A percentile compares a stretch with the other conserved stretches of the same genome.
Evolutionary conservation across 2,888 invertebrate species (phyloP).

Genomic region (Apamea anceps): DNA sequence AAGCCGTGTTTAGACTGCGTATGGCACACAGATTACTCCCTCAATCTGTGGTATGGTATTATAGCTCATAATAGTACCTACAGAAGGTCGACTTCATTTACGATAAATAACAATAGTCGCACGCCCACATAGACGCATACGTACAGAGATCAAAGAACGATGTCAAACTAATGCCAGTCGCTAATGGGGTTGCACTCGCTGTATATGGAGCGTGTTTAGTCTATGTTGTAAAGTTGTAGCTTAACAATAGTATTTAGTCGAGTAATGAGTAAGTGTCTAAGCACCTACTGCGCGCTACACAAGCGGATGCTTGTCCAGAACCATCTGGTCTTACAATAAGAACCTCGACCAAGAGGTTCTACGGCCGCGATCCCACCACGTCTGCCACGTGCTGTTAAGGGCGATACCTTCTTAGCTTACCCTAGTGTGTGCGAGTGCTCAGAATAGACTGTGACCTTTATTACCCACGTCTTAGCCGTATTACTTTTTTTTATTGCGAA

Average conservation of each 20-base stretch:
- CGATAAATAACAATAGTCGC: accelerated
- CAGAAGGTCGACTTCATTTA: background rate
- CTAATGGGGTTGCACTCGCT: background rate
- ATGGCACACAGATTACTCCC: background rate
- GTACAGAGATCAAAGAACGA: background rate
- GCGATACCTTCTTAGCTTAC: too few relatives aligned
- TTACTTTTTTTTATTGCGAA: too few relatives aligned
- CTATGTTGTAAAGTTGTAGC: background rate
- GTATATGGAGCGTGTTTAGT: background rate
- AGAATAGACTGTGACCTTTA: too few relatives aligned
- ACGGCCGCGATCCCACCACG: background rate
- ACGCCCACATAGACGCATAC: too few relatives aligned
- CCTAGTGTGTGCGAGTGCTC: too few relatives aligned
- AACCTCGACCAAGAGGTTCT: background rate
- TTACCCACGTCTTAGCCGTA: too few relatives aligned
- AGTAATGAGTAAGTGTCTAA: background rate
- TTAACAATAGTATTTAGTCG: background rate
- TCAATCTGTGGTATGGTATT: background rate
- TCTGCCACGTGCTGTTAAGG: too few relatives aligned
- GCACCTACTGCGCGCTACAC: background rate
- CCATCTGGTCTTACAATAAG: background rate
- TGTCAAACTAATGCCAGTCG: background rate
- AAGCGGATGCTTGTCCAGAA: background rate
- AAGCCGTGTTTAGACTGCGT: slow-evolving; percentile 3
- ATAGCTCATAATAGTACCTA: background rate